Evolutionary conservation across 2,888 invertebrate genomes (phyloP), one percentile per base, ranked within the genome.

Genomic region (Diloba caeruleocephala): DNA sequence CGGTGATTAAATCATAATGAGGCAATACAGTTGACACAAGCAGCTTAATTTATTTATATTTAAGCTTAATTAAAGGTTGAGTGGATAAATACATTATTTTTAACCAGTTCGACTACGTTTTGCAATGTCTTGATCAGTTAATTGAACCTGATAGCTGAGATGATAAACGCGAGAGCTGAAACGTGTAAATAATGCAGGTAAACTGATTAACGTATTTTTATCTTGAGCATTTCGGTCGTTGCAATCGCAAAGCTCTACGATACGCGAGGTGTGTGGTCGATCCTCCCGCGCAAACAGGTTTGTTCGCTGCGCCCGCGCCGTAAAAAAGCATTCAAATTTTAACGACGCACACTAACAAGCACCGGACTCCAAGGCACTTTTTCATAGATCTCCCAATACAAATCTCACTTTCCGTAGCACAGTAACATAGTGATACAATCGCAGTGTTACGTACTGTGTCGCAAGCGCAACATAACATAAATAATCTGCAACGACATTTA

Each of bases 301-400:
- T 76, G 63, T 65, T 64, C 70, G 67, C 71, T 66, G 78, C 76
- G 79, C 73, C 56, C 43, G 73, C 78, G 73, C 76, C 70, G 78
- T 84, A 88, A 88, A 88, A 88, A 87, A 79, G 65, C 80, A 87
- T 86, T 88, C 82, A 87, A 86, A 85, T 75, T 84, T 90, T 87
- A 84, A 89, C 84, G 84, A 86, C 73, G 60, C 63, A 42, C 74
- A 68, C 79, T 83, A 85, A 85, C 82, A 75, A 82, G 21, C 72
- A 19, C 25, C 32, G 62, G 53, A 41, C 39, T 57, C 21, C 25
- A 36, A 54, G 70, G 62, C 57, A 67, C 66, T 72, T 76, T 76
- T 84, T 78, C 80, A 81, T 82, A 83, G 79, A 78, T 80, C 75
- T 61, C 70, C 78, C 65, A 79, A 81, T 81, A 78, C 70, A 79